Conservation (phyloP, 2,797 vertebrate genomes). For the Ceryle rudis region DNA sequence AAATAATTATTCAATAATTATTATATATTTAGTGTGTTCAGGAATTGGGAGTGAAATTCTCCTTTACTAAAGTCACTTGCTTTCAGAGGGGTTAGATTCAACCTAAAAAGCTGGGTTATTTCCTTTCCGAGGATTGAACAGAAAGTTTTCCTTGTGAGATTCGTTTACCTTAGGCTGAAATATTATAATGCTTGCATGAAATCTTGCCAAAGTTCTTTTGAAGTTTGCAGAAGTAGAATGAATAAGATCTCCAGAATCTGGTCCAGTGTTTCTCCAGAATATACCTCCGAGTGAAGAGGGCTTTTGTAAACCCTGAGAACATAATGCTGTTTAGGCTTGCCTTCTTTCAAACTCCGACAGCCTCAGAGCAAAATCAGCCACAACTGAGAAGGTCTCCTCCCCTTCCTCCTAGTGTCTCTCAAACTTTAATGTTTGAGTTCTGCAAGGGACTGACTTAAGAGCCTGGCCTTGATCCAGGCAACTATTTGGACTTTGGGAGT, state of each 20-base stretch:
- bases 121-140: not conserved
- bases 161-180: not conserved
- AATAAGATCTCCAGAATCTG: not conserved
- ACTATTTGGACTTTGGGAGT: not conserved
- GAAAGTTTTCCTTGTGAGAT: not conserved
- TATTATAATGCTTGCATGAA: not conserved
- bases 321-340: not conserved
- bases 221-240: not conserved
- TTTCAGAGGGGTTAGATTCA: not conserved
- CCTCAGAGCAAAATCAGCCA: not conserved
- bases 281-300: not conserved
- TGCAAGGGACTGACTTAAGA: not conserved
- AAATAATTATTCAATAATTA: not conserved
- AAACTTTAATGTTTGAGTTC: not conserved
- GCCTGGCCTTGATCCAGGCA: not conserved
- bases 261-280: not conserved
- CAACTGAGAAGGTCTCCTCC: not conserved
- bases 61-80: not conserved
- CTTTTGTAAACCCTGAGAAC: not conserved
- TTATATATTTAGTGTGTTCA: not conserved
- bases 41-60: not conserved
- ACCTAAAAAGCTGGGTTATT: not conserved
- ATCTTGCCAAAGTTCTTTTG: not conserved
- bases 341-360: not conserved
- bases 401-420: not conserved